Evolutionary conservation across 30 jellyfish, hydroid and myxozoan species (phyloP).

Genomic region (Rhopilema esculentum): DNA sequence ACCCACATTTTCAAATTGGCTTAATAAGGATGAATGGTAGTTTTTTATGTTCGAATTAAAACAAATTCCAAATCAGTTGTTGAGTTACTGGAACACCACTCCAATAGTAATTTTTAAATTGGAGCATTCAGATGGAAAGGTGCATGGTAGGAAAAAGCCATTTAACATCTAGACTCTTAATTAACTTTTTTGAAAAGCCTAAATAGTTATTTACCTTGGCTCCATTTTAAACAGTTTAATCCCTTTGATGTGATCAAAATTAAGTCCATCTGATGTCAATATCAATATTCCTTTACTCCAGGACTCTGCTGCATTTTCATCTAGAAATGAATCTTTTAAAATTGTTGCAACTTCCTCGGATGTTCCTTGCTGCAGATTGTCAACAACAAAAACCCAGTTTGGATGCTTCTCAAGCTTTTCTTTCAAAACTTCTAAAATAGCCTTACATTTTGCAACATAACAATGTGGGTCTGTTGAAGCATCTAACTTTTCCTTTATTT

Average conservation of each 20-base stretch:
- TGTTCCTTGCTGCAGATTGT: constrained; percentile 78
- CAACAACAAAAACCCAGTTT: constrained; percentile 91
- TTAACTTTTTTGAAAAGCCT: too few species aligned
- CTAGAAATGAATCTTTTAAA: constrained; percentile 47
- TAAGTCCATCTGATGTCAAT: constrained; percentile 28
- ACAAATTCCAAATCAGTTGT: too few species aligned
- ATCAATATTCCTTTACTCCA: constrained; percentile 57
- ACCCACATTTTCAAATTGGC: too few species aligned
- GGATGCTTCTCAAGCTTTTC: constrained; percentile 89
- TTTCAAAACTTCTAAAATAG: constrained; percentile 67
- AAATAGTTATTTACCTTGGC: constrained; percentile 22
- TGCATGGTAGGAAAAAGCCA: too few species aligned
- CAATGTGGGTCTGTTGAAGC: neutral
- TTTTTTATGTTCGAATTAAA: too few species aligned
- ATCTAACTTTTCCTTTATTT: constrained; percentile 56
- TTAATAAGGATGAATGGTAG: too few species aligned
- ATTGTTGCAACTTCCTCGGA: constrained; percentile 63
- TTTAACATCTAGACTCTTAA: too few species aligned
- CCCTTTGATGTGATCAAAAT: constrained; percentile 3
- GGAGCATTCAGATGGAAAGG: too few species aligned
- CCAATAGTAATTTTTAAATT: too few species aligned
- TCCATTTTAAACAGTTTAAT: constrained; percentile 24
- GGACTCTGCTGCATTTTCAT: constrained; percentile 22
- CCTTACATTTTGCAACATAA: constrained; percentile 61
- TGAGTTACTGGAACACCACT: too few species aligned